These are phyloP conservation scores for Agrochola litura DNA, from an alignment of 2,888 invertebrate genomes.

Conservation along the genomic window DNA sequence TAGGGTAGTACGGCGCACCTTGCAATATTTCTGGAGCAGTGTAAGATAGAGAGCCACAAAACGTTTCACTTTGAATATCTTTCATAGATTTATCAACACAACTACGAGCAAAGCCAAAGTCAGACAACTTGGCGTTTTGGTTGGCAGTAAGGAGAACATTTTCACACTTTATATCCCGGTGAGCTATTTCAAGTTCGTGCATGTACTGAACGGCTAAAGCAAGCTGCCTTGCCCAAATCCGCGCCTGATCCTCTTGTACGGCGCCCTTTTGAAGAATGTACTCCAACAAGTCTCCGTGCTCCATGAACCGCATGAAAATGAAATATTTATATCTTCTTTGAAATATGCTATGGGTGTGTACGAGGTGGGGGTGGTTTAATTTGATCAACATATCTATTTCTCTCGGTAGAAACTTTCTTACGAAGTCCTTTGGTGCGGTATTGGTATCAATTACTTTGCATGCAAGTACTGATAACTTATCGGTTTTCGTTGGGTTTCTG, in stretches of 20 bases:
- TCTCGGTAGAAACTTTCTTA: constrained; percentile 95
- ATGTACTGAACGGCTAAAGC: constrained; percentile 93
- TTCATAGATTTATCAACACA: constrained; percentile 84
- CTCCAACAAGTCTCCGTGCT: constrained; percentile 94
- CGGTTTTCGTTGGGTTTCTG: constrained; percentile 83
- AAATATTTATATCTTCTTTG: constrained; percentile 93
- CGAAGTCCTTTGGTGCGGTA: constrained; percentile 94
- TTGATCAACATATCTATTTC: constrained; percentile 95
- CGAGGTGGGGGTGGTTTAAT: constrained; percentile 94
- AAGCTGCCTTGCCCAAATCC: constrained; percentile 93
- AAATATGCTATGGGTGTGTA: constrained; percentile 95
- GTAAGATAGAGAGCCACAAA: constrained; percentile 96
- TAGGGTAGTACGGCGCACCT: constrained; percentile 93
- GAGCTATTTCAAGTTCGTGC: constrained; percentile 94
- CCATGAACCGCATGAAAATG: constrained; percentile 94
- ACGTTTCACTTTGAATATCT: constrained; percentile 93
- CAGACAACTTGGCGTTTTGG: constrained; percentile 94
- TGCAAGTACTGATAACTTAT: constrained; percentile 88
- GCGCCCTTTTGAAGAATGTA: constrained; percentile 92
- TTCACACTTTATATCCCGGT: constrained; percentile 96
- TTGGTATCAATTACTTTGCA: constrained; percentile 94
- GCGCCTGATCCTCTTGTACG: constrained; percentile 92
- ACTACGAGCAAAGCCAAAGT: constrained; percentile 94
- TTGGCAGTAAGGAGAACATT: constrained; percentile 94
- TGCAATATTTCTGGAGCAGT: constrained; percentile 96